These are phyloP conservation scores for Bryconaethiops microstoma DNA, from an alignment of 2,797 vertebrate genomes.

Conservation along the genomic window DNA sequence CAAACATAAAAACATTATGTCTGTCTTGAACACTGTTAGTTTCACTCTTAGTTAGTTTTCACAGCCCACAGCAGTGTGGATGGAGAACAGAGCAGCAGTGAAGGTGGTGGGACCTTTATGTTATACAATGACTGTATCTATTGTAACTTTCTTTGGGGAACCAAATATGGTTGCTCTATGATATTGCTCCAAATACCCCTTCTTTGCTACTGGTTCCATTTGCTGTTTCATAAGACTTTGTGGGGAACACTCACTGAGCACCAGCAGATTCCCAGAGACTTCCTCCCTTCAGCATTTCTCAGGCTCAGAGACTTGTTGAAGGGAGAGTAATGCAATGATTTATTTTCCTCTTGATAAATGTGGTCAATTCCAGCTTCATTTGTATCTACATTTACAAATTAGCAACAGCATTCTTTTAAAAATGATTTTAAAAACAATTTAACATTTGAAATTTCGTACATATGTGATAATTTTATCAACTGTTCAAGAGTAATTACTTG, in stretches of 20 bases:
- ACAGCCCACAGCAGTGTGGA: background rate
- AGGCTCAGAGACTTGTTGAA: background rate
- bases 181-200: background rate
- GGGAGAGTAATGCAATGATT: background rate
- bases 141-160: background rate
- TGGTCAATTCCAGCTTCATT: background rate
- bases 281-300: background rate
- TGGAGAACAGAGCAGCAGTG: background rate
- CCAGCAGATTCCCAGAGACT: background rate
- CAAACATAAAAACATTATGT: conserved; percentile 43
- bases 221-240: background rate
- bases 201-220: background rate
- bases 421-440: too few species aligned
- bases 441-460: background rate
- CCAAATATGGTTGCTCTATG: background rate
- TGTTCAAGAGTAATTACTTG: background rate
- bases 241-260: background rate
- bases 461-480: background rate
- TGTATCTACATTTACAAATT: background rate
- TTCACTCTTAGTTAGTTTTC: conserved; percentile 4
- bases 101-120: too few species aligned
- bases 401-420: background rate
- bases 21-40: conserved; percentile 4
- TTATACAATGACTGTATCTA: too few species aligned
- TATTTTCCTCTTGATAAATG: conserved; percentile 2